Conservation (phyloP, 2,797 vertebrate genomes). For the Tiaroga cobitis region DNA sequence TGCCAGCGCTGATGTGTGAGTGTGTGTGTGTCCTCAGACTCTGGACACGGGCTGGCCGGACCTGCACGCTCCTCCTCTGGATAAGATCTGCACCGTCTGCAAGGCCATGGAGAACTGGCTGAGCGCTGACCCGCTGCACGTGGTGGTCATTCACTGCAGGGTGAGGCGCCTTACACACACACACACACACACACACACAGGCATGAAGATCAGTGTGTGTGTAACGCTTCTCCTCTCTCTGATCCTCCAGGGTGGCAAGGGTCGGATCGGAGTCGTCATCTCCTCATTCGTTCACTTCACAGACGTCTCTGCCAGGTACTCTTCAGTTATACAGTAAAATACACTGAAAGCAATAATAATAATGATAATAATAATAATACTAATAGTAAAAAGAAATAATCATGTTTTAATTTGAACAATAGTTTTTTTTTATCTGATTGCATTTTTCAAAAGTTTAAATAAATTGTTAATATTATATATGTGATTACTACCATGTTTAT, state of each 20-base stretch:
- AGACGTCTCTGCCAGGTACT: slow-evolving; percentile 93
- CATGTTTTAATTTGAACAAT: no score
- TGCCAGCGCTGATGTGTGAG: background rate
- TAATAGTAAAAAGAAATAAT: no score
- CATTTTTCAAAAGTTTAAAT: no score
- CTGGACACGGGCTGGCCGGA: slow-evolving; percentile 97
- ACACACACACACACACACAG: no score
- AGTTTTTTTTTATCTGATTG: no score
- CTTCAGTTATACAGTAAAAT: no score
- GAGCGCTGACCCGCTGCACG: slow-evolving; percentile 86
- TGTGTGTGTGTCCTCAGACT: slow-evolving; percentile 75
- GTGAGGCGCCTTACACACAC: slow-evolving; percentile 72
- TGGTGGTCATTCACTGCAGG: slow-evolving; percentile 94
- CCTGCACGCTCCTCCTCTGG: slow-evolving; percentile 90
- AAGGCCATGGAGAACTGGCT: slow-evolving; percentile 97
- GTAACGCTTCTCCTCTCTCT: background rate
- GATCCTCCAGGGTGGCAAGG: slow-evolving; percentile 87
- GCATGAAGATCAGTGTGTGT: background rate
- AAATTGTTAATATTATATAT: no score
- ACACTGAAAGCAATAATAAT: no score
- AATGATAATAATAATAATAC: no score
- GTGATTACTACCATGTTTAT: no score
- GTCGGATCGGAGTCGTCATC: slow-evolving; percentile 92
- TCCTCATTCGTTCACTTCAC: slow-evolving; percentile 96
- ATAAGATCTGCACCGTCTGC: slow-evolving; percentile 96